Base-by-base conservation (phyloP, 2,888 invertebrate genomes). In the Drosophila tripunctata region DNA sequence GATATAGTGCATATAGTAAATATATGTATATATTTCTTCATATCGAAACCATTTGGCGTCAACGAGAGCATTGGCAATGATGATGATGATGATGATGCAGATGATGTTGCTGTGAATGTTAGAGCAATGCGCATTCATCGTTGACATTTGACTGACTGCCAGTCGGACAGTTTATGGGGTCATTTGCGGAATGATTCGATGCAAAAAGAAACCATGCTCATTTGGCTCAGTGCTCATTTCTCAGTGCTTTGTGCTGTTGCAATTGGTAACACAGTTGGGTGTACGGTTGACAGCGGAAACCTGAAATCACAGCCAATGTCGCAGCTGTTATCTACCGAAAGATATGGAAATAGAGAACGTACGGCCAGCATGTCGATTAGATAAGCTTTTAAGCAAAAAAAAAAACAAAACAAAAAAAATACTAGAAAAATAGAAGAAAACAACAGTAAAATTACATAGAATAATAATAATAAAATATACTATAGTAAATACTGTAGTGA, bases 221-320 rank as follows among this genome's bases (percentile, higher is more conserved):
- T 43, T 72, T 66, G 38, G 15, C 24, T 35, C 14, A 12, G 57
- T 12, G 8, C n/a, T n/a, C n/a, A n/a, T n/a, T n/a, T n/a, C n/a
- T n/a, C n/a, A n/a, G n/a, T n/a, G n/a, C n/a, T n/a, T n/a, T n/a
- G n/a, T n/a, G n/a, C 7, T 31, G n/a, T 22, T 47, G 19, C 27
- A 62, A 47, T 72, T 67, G 51, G 45, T 30, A 48, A 72, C 31
- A 31, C 8, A 27, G 7, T 4, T 40, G 17, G n/a, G 3, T 51
- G 38, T 12, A 24, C 27, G 33, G 31, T 22, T 31, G 58, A 22
- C 4, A 22, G 6, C 22, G 1, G 51, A 17, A 58, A 57, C 27
- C 45, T 47, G 45, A 54, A 74, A 74, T 74, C 64, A 74, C 45
- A 64, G 41, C 10, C 41, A 68, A 69, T 68, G 68, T 63, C 47